A percentile compares a stretch with the other conserved stretches of the same genome.
phyloP scores from a whole-genome alignment of 2,797 vertebrate genomes.

The Rhinella marina region DNA sequence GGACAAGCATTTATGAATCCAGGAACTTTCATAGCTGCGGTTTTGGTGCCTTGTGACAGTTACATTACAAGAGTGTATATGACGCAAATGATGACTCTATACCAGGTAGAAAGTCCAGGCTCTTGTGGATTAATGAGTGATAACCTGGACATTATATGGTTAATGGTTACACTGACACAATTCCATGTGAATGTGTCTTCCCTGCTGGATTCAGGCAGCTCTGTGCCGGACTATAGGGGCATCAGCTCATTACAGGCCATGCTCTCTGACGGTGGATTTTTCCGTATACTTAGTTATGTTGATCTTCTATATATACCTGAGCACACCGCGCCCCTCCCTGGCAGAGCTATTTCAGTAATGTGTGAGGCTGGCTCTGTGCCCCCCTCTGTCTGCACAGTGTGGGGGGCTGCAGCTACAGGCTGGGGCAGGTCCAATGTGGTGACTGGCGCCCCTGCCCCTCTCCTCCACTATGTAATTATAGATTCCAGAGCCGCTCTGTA shows the following conservation, averaged over 20 bases:
- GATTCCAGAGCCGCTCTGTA: neutral
- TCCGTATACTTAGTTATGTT: neutral
- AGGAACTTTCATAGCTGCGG: no score
- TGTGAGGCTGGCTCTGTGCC: neutral
- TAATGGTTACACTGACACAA: neutral
- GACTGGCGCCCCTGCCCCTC: neutral
- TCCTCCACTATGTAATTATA: neutral
- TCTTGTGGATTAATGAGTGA: no score
- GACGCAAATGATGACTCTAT: no score
- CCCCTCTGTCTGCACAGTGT: neutral
- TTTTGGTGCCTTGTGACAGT: no score
- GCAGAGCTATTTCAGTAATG: neutral
- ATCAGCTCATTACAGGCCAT: no score
- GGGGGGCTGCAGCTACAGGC: neutral
- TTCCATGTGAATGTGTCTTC: neutral
- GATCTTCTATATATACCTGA: constrained; percentile 4
- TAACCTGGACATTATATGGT: neutral
- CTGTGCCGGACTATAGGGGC: no score
- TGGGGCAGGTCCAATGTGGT: neutral
- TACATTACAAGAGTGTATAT: no score
- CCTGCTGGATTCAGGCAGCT: neutral
- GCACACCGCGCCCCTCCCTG: neutral
- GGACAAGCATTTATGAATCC: no score
- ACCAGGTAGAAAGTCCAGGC: no score
- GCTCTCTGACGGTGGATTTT: neutral